Conservation (phyloP, 2,797 vertebrate genomes). For the Phrynocephalus forsythii region DNA sequence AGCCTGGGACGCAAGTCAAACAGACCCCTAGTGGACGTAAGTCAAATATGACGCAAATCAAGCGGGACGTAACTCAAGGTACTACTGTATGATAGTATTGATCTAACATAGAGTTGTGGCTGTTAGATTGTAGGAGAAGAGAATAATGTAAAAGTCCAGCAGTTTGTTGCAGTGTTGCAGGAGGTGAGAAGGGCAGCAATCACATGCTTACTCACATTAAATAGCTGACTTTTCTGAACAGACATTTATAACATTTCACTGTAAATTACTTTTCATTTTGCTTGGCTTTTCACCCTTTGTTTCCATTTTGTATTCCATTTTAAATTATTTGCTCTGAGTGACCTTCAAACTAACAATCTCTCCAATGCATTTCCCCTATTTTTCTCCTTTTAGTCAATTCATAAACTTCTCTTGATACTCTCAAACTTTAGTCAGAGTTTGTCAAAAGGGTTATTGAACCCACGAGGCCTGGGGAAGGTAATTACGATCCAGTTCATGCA, state of each 20-base stretch:
- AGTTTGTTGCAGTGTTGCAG: neutral
- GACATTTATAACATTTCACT: neutral
- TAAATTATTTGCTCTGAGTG: neutral
- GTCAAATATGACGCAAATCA: too few relatives aligned
- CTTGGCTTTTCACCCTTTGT: neutral
- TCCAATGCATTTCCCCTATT: neutral
- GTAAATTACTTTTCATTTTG: neutral
- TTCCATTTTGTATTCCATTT: constrained; percentile 11
- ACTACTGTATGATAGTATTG: too few relatives aligned
- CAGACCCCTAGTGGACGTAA: too few relatives aligned
- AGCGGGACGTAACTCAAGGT: too few relatives aligned
- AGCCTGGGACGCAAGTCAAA: too few relatives aligned
- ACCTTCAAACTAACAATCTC: neutral
- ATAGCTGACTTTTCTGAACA: neutral
- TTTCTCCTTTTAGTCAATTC: neutral
- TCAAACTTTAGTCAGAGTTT: constrained; percentile 13
- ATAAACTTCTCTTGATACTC: neutral
- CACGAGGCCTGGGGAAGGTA: neutral
- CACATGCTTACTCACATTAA: neutral
- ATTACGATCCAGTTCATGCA: constrained; percentile 8
- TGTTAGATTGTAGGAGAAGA: neutral
- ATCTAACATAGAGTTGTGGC: too few relatives aligned
- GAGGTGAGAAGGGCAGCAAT: neutral
- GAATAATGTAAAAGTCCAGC: neutral
- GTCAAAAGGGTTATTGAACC: constrained; percentile 21